A percentile compares a stretch with the other conserved stretches of the same genome.
Evolutionary conservation across 2,888 invertebrate genomes (phyloP).

Genomic region (Dryocosmus kuriphilus): DNA sequence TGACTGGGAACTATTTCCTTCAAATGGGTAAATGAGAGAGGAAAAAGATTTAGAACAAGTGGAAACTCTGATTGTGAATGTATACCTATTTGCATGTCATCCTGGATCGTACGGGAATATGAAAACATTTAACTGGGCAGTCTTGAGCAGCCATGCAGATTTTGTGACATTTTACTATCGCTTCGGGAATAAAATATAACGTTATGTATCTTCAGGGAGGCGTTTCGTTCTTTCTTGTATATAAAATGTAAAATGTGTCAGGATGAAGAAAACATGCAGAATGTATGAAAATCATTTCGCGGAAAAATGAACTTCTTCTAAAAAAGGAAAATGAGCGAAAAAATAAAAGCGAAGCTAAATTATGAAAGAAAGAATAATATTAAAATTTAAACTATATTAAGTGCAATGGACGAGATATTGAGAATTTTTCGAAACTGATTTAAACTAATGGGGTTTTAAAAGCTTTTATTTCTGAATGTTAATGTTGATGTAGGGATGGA

Average conservation of each 20-base stretch:
- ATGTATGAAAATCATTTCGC: not conserved
- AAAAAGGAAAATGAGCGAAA: not conserved
- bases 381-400: no score
- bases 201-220: constrained; percentile 4
- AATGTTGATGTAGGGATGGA: no score
- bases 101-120: not conserved
- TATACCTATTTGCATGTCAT: constrained; percentile 4
- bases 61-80: not conserved
- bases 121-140: constrained; percentile 14
- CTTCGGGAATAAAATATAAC: constrained; percentile 18
- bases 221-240: not conserved
- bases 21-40: no score
- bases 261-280: not conserved
- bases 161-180: constrained; percentile 14
- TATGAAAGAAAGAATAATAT: no score
- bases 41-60: constrained; percentile 1
- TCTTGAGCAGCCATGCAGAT: constrained; percentile 22
- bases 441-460: no score
- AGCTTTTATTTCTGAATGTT: no score
- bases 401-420: no score
- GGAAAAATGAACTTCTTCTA: not conserved
- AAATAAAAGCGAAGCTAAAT: not conserved
- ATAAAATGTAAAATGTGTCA: constrained; percentile 48
- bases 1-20: no score
- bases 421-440: no score